Evolutionary conservation across 1,140 invertebrate species (phyloP).

Genomic region (Pollicipes pollicipes): DNA sequence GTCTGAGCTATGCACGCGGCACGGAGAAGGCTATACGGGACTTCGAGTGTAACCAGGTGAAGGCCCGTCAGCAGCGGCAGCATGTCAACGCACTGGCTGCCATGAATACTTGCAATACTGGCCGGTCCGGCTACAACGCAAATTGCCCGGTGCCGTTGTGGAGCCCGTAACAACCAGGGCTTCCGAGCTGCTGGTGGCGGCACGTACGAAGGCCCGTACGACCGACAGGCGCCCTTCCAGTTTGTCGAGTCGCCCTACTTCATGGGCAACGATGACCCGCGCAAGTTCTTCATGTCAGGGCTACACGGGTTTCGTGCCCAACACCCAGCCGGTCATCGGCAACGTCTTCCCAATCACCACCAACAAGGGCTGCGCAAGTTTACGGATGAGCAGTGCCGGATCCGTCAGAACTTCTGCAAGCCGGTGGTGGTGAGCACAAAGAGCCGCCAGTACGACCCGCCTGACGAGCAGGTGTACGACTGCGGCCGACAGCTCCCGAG

Average conservation of each 20-base stretch:
- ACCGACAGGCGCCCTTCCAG: neutral
- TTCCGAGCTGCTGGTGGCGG: neutral
- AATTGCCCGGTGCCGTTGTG: neutral
- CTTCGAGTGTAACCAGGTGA: neutral
- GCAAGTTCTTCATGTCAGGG: slow-evolving; percentile 43
- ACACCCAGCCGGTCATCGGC: slow-evolving; percentile 41
- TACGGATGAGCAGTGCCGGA: slow-evolving; percentile 43
- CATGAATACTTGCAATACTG: neutral
- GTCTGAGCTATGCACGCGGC: neutral
- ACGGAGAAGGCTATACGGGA: neutral
- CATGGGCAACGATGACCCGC: slow-evolving; percentile 40
- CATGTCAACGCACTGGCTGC: neutral
- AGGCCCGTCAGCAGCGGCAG: neutral
- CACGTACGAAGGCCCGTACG: neutral
- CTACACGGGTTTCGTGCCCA: slow-evolving; percentile 45
- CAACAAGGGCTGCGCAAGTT: slow-evolving; percentile 46
- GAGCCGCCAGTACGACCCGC: neutral
- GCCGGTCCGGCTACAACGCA: neutral
- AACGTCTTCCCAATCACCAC: slow-evolving; percentile 39
- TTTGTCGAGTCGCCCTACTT: slow-evolving; percentile 37
- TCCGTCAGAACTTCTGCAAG: slow-evolving; percentile 45
- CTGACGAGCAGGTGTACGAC: neutral
- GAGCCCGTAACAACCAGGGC: neutral
- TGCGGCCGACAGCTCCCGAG: neutral
- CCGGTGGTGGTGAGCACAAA: slow-evolving; percentile 28